Evolutionary conservation across 1,140 invertebrate species (phyloP), one percentile per base, ranked within the genome.

Genomic region (Pogonomyrmex californicus): DNA sequence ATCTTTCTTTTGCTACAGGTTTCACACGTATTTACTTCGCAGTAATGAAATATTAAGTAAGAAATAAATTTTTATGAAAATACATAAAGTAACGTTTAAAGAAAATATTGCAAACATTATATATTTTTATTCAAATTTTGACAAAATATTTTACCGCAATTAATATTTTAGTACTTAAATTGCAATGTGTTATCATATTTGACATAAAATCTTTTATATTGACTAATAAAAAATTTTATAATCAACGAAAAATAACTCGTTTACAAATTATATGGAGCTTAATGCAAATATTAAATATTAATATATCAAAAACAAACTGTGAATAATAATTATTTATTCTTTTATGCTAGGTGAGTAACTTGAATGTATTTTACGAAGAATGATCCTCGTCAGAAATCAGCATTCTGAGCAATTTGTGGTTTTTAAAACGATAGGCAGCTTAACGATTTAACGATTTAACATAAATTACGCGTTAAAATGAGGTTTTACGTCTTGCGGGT

Each of bases 291-390:
- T 62, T 47, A 47, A 77, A 7, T 62, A 36, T 73, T 33, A 0
- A 30, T 41, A 14, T 30, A 30, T 23, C 9, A 7, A 38, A 51
- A 51, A 79, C 7, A 2, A 33, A 56, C 23, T 12, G 23, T 30
- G 38, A 56, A 47, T 83, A 73, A 60, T 62, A 60, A 83, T 83
- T 62, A 38, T 73, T 30, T 23, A 0, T 47, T 41, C 41, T 54
- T 77, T 62, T 54, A 66, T 88, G 86, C 2, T 85, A 86, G 87
- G 85, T 86, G 56, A 88, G 75, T 38, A 23, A 66, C 17, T 41
- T 33, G 49, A 5, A 44, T 44, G 7, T 36, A 41, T 23, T 49
- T 63, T 36, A 23, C 14, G 23, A 12, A 5, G 36, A 23, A 63
- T 41, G 41, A 36, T 6, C 12, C 33, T 33, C 44, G 30, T 30